A percentile compares a stretch with the other conserved stretches of the same genome.
These are phyloP conservation scores for Echinops telfairi DNA, from an alignment of 2,113 vertebrate genomes.

Conservation along the genomic window DNA sequence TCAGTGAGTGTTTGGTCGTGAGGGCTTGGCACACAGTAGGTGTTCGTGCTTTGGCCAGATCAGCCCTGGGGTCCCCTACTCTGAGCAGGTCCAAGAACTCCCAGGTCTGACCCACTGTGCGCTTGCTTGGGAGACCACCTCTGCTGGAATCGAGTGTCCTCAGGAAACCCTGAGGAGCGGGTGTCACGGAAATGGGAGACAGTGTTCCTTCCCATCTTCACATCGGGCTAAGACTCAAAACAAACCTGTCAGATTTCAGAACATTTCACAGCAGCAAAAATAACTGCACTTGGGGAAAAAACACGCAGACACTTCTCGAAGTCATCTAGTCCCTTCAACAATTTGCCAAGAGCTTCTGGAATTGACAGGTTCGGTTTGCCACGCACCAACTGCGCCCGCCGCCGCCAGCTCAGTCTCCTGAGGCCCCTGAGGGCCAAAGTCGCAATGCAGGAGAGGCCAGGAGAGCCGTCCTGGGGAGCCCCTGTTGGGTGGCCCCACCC, in stretches of 20 bases:
- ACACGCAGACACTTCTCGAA: constrained; percentile 82
- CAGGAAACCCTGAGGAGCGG: constrained; percentile 74
- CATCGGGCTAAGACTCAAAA: constrained; percentile 84
- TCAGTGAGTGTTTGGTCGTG: neutral
- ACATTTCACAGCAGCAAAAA: constrained; percentile 86
- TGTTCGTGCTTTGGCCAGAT: neutral
- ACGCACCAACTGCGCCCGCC: constrained; percentile 79
- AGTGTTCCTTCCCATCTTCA: constrained; percentile 82
- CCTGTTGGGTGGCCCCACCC: neutral
- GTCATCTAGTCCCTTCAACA: constrained; percentile 76
- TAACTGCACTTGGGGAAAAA: constrained; percentile 84
- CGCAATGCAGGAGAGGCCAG: neutral
- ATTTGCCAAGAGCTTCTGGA: constrained; percentile 79
- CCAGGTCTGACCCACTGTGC: neutral
- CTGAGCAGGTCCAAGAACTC: neutral
- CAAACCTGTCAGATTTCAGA: constrained; percentile 86
- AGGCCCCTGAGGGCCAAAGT: constrained; percentile 13
- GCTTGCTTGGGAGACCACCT: neutral
- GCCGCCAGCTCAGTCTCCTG: constrained; percentile 48
- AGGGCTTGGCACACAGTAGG: neutral
- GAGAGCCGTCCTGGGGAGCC: accelerated
- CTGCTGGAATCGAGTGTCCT: constrained; percentile 79
- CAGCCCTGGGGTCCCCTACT: neutral
- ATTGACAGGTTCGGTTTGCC: constrained; percentile 80
- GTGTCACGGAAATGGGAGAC: constrained; percentile 79